Base-by-base conservation (phyloP, 2,888 invertebrate species). In the Lingula anatina region DNA sequence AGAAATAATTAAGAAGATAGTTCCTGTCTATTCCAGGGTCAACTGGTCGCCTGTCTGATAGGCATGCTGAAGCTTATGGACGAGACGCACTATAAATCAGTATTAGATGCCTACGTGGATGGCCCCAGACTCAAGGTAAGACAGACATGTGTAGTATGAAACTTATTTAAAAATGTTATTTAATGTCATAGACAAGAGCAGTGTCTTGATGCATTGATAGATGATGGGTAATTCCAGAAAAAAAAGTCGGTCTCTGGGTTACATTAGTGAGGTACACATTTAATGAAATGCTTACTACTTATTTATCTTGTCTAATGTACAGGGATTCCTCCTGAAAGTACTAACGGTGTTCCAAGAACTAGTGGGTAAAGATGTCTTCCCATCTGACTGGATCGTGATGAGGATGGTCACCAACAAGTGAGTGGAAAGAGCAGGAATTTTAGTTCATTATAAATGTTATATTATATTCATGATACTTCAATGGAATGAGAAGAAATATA, bases 341-440 rank as follows among this genome's bases (percentile, higher is more conserved):
- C 86, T 94, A 68, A 78, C 88, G 5, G 87, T 90, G 0, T 86
- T 91, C 65, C 81, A 86, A 41, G 87, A 89, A 73, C 82, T 91
- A 27, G 86, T 91, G 24, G 85, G 86, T 55, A 85, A 86, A 61
- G 86, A 88, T 61, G 85, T 87, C 0, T 94, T 90, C 65, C 89
- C 92, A 1, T 81, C 84, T 0, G 93, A 94, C 71, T 96, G 95
- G 95, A 82, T 91, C 60, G 85, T 91, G 12, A 86, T 95, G 75
- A 85, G 89, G 70, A 87, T 95, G 79, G 86, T 90, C 49, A 87
- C 88, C 46, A 94, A 92, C 60, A 70, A 72, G 77, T 77, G 59
- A 66, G 67, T 63, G 31, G 15, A 31, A 15, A 12, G 9, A 31
- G n/a, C n/a, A n/a, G n/a, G n/a, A n/a, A n/a, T n/a, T n/a, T n/a